Evolutionary conservation across 1,140 invertebrate genomes (phyloP).

Genomic region (Fopius arisanus): DNA sequence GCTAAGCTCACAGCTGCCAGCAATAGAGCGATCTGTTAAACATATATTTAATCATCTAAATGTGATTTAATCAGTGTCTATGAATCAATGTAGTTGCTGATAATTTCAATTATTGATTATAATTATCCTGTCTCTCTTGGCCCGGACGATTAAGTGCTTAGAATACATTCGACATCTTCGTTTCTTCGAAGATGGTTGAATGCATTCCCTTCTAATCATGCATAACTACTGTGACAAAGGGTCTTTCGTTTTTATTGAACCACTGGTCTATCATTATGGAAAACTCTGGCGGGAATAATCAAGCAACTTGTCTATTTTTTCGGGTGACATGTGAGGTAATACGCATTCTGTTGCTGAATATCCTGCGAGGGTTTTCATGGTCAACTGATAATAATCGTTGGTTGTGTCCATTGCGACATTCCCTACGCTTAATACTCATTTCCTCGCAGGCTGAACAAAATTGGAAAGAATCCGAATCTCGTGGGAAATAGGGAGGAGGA

Average conservation of each 20-base stretch:
- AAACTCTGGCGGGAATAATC: slow-evolving; percentile 26
- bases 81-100: too few relatives aligned
- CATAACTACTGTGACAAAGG: slow-evolving; percentile 21
- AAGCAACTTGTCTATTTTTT: not conserved
- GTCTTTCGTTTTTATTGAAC: slow-evolving; percentile 31
- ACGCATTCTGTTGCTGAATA: not conserved
- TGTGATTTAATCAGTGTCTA: too few relatives aligned
- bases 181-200: slow-evolving; percentile 7
- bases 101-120: not conserved
- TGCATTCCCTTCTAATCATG: slow-evolving; percentile 30
- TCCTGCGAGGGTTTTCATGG: slow-evolving; percentile 54
- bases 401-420: slow-evolving; percentile 59
- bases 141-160: slow-evolving; percentile 20
- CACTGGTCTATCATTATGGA: slow-evolving; percentile 37
- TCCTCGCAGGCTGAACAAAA: slow-evolving; percentile 87
- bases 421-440: slow-evolving; percentile 65
- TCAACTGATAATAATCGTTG: slow-evolving; percentile 60
- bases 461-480: slow-evolving; percentile 97
- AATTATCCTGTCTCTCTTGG: slow-evolving; percentile 25
- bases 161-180: slow-evolving; percentile 2
- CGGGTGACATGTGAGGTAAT: not conserved
- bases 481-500: slow-evolving; percentile 91
- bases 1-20: slow-evolving; percentile 23
- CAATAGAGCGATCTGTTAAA: slow-evolving; percentile 12
- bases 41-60: not conserved